These are phyloP conservation scores for Drosophila lini DNA, from an alignment of 1,140 invertebrate genomes.

Conservation along the genomic window DNA sequence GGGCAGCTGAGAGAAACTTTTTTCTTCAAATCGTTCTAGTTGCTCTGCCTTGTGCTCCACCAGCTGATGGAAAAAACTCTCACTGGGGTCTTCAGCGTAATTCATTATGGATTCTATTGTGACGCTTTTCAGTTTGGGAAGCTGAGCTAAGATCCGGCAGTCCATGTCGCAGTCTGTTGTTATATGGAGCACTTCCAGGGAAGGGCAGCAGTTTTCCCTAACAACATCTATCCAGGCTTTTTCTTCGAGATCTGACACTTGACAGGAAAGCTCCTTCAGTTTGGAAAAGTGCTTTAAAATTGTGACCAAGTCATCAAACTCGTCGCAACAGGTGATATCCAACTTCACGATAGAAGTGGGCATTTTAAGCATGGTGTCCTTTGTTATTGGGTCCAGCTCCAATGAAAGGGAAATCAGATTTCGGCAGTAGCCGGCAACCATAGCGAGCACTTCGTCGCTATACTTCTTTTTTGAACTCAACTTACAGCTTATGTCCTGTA, in stretches of 20 bases:
- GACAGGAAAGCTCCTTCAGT: slow-evolving; percentile 35
- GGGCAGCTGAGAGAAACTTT: neutral
- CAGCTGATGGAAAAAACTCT: slow-evolving; percentile 20
- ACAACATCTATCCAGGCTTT: neutral
- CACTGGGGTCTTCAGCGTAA: neutral
- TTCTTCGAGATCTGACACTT: neutral
- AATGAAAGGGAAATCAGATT: neutral
- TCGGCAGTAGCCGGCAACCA: slow-evolving; percentile 34
- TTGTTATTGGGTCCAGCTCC: neutral
- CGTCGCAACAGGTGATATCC: neutral
- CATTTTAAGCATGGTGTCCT: slow-evolving; percentile 17
- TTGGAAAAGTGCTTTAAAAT: slow-evolving; percentile 5
- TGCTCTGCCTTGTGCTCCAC: slow-evolving; percentile 20
- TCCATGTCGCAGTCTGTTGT: neutral
- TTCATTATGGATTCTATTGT: neutral
- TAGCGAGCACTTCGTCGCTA: slow-evolving; percentile 2
- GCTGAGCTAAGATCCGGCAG: slow-evolving; percentile 24
- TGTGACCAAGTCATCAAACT: neutral
- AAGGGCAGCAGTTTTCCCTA: neutral
- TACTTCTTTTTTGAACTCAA: too few relatives aligned
- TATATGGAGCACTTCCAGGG: slow-evolving; percentile 30
- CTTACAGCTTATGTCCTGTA: slow-evolving; percentile 2
- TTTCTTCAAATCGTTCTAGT: slow-evolving; percentile 38
- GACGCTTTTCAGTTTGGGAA: slow-evolving; percentile 44
- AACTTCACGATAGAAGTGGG: slow-evolving; percentile 27